A percentile compares a stretch with the other conserved stretches of the same genome.
Conservation (phyloP, 2,113 vertebrate species). For the Smithornis capensis region DNA sequence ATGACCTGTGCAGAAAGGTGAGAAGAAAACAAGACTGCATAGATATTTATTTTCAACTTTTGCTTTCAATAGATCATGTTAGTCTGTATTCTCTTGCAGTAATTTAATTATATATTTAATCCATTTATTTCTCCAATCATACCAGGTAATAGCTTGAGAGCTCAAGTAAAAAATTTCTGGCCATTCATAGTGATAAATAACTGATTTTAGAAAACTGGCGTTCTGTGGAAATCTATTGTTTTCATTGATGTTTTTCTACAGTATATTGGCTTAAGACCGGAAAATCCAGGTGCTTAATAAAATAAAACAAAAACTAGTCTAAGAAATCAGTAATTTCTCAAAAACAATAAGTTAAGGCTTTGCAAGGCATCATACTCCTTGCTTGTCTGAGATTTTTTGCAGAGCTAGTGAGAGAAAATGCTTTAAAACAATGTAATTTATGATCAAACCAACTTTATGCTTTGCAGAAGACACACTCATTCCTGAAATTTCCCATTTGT, state of each 20-base stretch:
- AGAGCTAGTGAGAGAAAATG: background rate
- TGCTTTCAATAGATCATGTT: background rate
- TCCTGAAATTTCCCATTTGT: background rate
- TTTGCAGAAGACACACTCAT: background rate
- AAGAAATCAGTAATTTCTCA: background rate
- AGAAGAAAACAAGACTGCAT: background rate
- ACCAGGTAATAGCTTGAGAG: background rate
- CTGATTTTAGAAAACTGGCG: background rate
- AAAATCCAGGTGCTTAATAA: background rate
- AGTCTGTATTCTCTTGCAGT: background rate
- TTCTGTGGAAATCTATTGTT: background rate
- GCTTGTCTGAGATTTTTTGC: background rate
- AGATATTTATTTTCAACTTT: background rate
- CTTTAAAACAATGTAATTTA: background rate
- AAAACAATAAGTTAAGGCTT: background rate
- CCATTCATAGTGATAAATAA: background rate
- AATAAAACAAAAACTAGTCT: background rate
- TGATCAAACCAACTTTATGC: background rate
- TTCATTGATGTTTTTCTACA: background rate
- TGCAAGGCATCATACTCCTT: background rate
- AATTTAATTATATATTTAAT: background rate
- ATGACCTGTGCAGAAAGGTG: background rate
- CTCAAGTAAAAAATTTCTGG: background rate
- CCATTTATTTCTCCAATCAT: background rate
- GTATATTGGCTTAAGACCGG: background rate